Percentiles rank a stretch among this genome's conserved stretches.
These are phyloP conservation scores for Urocitellus parryii DNA, from an alignment of 2,113 vertebrate genomes.

Conservation along the genomic window DNA sequence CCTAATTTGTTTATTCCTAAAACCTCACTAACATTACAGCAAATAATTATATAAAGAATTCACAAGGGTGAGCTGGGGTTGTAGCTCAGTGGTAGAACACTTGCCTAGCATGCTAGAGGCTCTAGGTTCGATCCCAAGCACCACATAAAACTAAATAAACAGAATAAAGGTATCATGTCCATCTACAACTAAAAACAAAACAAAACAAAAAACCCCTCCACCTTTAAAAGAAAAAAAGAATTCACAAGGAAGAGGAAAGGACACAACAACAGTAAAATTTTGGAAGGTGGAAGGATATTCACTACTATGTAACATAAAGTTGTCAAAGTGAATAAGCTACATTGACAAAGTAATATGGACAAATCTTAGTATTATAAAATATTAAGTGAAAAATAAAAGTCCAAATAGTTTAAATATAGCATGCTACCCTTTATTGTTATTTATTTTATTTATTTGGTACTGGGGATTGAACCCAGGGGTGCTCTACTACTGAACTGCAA, in stretches of 20 bases:
- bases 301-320: not conserved
- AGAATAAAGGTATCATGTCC: too few relatives aligned
- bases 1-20: slow-evolving; percentile 18
- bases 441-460: too few relatives aligned
- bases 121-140: too few relatives aligned
- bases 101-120: too few relatives aligned
- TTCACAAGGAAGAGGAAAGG: not conserved
- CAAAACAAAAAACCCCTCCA: too few relatives aligned
- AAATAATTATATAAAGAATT: not conserved
- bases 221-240: not conserved
- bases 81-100: too few relatives aligned
- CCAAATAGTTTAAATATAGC: not conserved
- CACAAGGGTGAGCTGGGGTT: not conserved
- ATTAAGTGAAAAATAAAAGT: slow-evolving; percentile 52
- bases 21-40: not conserved
- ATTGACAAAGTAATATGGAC: not conserved
- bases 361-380: not conserved
- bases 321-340: not conserved
- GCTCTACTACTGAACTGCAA: too few relatives aligned
- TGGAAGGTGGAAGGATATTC: not conserved
- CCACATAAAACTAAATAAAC: too few relatives aligned
- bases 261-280: not conserved
- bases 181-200: too few relatives aligned
- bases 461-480: too few relatives aligned
- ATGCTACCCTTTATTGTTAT: too few relatives aligned